Conservation (phyloP, 2,113 vertebrate species). For the Odocoileus hemionus region DNA sequence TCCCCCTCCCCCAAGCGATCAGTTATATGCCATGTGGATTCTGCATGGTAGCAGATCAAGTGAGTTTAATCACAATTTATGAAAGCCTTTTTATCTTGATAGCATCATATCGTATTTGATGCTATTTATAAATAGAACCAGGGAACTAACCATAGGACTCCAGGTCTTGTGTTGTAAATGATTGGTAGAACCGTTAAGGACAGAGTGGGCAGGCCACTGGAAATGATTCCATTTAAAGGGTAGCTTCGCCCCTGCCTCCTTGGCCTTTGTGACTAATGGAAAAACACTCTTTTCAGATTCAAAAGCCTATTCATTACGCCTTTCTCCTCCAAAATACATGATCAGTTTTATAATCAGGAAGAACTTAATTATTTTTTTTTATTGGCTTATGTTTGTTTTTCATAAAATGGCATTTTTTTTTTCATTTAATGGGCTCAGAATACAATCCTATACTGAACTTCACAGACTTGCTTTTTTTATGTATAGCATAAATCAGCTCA, state of each 20-base stretch:
- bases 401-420: constrained; percentile 38
- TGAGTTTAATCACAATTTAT: neutral
- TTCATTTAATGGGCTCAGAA: constrained; percentile 39
- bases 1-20: no score
- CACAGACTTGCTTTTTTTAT: constrained; percentile 12
- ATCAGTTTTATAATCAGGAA: constrained; percentile 47
- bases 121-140: neutral
- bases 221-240: constrained; percentile 13
- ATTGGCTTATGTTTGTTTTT: constrained; percentile 49
- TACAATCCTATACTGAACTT: constrained; percentile 33
- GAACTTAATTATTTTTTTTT: constrained; percentile 44
- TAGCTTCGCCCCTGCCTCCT: constrained; percentile 57
- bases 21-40: neutral
- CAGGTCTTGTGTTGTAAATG: neutral
- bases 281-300: constrained; percentile 61
- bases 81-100: neutral
- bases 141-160: neutral
- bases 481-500: neutral
- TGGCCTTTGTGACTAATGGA: constrained; percentile 63
- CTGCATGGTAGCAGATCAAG: neutral
- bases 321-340: constrained; percentile 38
- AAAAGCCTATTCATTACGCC: constrained; percentile 34
- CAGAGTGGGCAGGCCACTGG: neutral
- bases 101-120: neutral
- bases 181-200: no score